phyloP scores from a whole-genome alignment of 2,113 vertebrate species.

The Vulpes vulpes region DNA sequence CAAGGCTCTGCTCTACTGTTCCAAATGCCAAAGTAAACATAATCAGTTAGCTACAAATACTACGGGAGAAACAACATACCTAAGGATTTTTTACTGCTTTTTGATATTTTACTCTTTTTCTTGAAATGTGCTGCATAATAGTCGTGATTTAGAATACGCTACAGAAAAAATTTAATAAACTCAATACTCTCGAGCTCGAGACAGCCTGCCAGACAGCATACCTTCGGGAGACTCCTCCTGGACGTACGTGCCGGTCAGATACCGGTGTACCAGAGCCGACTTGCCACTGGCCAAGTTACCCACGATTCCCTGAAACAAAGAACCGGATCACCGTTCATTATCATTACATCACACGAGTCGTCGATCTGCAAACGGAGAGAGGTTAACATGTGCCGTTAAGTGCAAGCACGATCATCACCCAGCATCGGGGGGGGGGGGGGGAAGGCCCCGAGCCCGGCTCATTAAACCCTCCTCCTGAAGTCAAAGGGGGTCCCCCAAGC shows the following conservation, averaged over 20 bases:
- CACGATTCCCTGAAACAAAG: conserved; percentile 94
- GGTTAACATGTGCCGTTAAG: fast-evolving
- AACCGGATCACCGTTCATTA: fast-evolving
- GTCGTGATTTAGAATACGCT: neutral
- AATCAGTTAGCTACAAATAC: neutral
- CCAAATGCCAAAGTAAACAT: fast-evolving
- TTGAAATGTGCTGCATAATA: neutral
- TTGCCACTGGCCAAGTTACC: conserved; percentile 99
- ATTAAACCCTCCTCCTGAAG: fast-evolving
- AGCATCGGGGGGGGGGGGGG: fast-evolving
- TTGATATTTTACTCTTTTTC: neutral
- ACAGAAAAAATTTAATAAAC: fast-evolving
- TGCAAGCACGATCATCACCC: fast-evolving
- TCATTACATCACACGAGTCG: fast-evolving
- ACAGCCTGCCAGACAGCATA: conserved; percentile 73
- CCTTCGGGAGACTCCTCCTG: conserved; percentile 99
- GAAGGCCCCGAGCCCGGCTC: neutral
- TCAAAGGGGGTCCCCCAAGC: fast-evolving
- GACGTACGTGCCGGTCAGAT: conserved; percentile 98
- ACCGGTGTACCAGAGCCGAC: conserved; percentile 97
- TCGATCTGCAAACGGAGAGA: neutral
- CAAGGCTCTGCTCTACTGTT: fast-evolving
- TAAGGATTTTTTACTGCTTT: neutral
- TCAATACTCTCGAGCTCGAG: neutral
- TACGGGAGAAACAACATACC: fast-evolving